phyloP scores from a whole-genome alignment of 2,797 vertebrate species.

The Centropyge bicolor region DNA sequence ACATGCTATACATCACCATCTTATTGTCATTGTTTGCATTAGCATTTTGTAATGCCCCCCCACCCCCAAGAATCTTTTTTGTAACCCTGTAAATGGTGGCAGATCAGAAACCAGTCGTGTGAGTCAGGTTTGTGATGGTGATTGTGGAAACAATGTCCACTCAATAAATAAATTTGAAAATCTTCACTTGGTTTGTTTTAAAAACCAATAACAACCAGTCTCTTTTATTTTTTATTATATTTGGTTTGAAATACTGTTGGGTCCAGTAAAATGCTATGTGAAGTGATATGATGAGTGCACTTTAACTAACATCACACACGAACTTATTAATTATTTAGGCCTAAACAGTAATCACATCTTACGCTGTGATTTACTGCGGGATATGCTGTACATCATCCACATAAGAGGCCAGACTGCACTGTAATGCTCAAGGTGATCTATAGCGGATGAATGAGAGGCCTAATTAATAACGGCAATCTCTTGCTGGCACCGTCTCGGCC shows the following conservation, averaged over 20 bases:
- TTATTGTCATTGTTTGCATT: background rate
- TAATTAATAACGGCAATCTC: constrained; percentile 75
- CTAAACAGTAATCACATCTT: constrained; percentile 56
- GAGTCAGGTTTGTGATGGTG: background rate
- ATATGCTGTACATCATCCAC: constrained; percentile 51
- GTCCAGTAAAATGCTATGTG: background rate
- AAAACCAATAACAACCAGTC: background rate
- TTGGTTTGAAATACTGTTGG: no score
- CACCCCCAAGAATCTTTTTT: background rate
- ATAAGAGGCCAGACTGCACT: constrained; percentile 45
- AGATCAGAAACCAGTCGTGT: background rate
- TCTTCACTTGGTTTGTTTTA: no score
- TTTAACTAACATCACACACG: constrained; percentile 21
- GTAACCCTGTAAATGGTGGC: background rate
- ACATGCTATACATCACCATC: background rate
- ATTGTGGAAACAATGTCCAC: background rate
- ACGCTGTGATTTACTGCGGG: constrained; percentile 46
- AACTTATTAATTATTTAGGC: constrained; percentile 56
- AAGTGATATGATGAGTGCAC: background rate
- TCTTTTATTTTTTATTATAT: no score
- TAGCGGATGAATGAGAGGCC: constrained; percentile 67
- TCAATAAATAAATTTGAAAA: background rate
- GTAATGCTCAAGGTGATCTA: constrained; percentile 77
- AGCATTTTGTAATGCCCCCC: background rate
- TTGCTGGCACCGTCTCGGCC: constrained; percentile 65